Base-by-base conservation (phyloP, 2,797 vertebrate species). In the Martes flavigula region DNA sequence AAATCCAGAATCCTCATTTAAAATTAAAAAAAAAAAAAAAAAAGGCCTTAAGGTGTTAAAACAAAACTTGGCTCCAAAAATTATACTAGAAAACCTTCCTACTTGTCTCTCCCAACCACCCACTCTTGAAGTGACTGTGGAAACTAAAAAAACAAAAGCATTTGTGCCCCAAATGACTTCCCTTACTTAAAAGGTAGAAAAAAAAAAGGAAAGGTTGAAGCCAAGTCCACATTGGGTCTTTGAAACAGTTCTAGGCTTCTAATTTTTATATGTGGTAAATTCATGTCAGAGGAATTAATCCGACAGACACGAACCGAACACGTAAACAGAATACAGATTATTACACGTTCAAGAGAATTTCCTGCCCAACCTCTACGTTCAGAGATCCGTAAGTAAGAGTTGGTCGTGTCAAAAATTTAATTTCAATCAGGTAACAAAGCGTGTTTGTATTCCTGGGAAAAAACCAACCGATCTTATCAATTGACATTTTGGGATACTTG, bases 21-120 rank as follows among this genome's bases (percentile, higher is more conserved):
- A 72, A 43, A 72, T 84, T 7, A 23, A 40, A 38, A 72, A 43
- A 72, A 38, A 72, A 43, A 40, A 40, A 75, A 97, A 77, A 90
- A 78, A 90, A 92, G 86, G 64, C 2, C 43, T 54, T 64, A 87
- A 91, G 38, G 82, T 48, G 21, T 58, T 84, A 96, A 95, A 93
- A 89, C 23, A 95, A 96, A 78, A 93, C 14, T 51, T 66, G 73
- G 32, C 30, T 88, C 48, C 64, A 73, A 95, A 93, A 97, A 64
- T 56, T 11, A 56, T 25, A 87, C 7, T 66, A 82, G 35, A 68
- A 86, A 90, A 87, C 32, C 18, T n/a, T 83, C 46, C 6, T 84
- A 32, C 35, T 60, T 91, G 48, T 25, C 5, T 1, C 32, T 23
- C 3, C 21, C 2, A 0, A 14, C 35, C 38, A 40, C 3, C 5